Percentiles rank a stretch among this genome's conserved stretches.
These are phyloP conservation scores for Acipenser transmontanus DNA, from an alignment of 2,797 vertebrate species.

Conservation along the genomic window DNA sequence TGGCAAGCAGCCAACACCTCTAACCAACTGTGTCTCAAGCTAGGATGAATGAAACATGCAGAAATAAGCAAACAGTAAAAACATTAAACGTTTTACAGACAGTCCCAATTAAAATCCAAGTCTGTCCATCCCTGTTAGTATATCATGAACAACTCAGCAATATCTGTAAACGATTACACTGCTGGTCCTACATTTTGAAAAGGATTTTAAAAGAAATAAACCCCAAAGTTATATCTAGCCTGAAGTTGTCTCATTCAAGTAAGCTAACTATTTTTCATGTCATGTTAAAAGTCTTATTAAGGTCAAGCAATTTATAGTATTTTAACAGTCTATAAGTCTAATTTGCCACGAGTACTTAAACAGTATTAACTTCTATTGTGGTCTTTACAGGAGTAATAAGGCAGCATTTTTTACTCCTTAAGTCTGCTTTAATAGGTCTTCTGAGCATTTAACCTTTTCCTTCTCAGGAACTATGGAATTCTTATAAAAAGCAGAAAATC, in stretches of 20 bases:
- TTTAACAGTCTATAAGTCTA: constrained; percentile 46
- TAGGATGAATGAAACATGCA: constrained; percentile 66
- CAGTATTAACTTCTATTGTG: constrained; percentile 26
- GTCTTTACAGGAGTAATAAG: constrained; percentile 13
- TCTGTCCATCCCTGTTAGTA: constrained; percentile 1
- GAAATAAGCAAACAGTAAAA: constrained; percentile 63
- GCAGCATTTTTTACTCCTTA: constrained; percentile 32
- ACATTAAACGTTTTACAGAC: constrained; percentile 57
- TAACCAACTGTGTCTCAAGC: constrained; percentile 52
- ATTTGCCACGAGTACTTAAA: constrained; percentile 47
- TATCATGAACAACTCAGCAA: no score
- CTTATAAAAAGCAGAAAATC: constrained; percentile 46
- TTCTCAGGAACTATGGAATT: constrained; percentile 18
- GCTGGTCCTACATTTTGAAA: constrained; percentile 26
- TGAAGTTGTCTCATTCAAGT: constrained; percentile 37
- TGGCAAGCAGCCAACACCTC: constrained; percentile 79
- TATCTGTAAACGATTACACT: no score
- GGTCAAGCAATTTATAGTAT: constrained; percentile 45
- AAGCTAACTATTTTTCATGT: constrained; percentile 44
- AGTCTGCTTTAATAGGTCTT: constrained; percentile 44
- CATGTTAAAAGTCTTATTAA: constrained; percentile 44
- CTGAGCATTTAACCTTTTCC: constrained; percentile 56
- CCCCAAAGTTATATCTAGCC: constrained; percentile 44
- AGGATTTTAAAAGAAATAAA: constrained; percentile 35
- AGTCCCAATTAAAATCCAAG: constrained; percentile 55